Evolutionary conservation across 2,888 invertebrate species (phyloP), one percentile per base, ranked within the genome.

Genomic region (Trachelus troglodyta): DNA sequence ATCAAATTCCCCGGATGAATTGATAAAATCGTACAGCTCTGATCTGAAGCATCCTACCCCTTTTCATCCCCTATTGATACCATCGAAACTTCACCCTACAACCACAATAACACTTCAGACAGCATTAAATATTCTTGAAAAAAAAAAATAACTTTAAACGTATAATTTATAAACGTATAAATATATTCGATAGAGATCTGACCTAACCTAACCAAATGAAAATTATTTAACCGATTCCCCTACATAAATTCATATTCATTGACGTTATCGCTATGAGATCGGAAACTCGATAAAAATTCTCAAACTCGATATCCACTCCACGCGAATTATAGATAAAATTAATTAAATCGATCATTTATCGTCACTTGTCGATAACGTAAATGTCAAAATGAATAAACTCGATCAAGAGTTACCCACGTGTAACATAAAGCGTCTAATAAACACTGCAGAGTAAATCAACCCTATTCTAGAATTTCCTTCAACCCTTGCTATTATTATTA

Each of bases 401-500:
- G 23, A 23, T 56, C 23, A 2, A 56, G 0, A 56, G 23, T 23
- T 23, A 23, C 56, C 23, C 23, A 56, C 9, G 15, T 23, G 23
- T 9, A 9, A 23, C 9, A 0, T 9, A 23, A 23, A 56, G 15
- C 23, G 56, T 56, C 56, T 56, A 23, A 56, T 23, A 23, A 56
- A 23, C 23, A 9, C 56, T 56, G 2, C 9, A 9, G 23, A 23
- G 56, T 23, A 23, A 56, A 2, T 0, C 9, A 23, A 56, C 56
- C 56, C 1, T 1, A 23, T 56, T 23, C 23, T 56, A 23, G 9
- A 56, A 23, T 9, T 56, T 56, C 6, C 80, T 80, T 71, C 77
- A 86, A 85, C 84, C 88, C 88, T 85, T 84, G 37, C 86, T 86
- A 83, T 84, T 84, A 85, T 12, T 35, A 35, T 86, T 88, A 87